These are phyloP conservation scores for Sebastes nivosus DNA, from an alignment of 2,797 vertebrate genomes.

Conservation along the genomic window DNA sequence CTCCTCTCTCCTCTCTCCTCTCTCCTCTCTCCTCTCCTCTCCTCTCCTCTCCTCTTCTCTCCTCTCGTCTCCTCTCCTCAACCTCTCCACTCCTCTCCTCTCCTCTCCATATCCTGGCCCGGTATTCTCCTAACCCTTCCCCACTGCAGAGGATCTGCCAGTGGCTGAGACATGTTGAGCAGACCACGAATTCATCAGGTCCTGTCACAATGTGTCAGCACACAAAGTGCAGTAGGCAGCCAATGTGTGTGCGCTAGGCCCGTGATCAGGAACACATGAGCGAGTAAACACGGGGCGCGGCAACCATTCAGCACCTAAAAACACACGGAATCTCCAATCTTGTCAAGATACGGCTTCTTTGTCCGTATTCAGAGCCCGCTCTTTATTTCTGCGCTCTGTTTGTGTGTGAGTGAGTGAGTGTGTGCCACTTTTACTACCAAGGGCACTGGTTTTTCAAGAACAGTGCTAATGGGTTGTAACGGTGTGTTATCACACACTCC, in stretches of 20 bases:
- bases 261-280: constrained; percentile 40
- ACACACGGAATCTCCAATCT: constrained; percentile 3
- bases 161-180: constrained; percentile 37
- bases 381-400: background rate
- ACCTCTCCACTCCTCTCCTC: background rate
- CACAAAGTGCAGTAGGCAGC: constrained; percentile 14
- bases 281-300: background rate
- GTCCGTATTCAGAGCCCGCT: constrained; percentile 12
- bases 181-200: constrained; percentile 62
- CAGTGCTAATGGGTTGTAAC: constrained; percentile 52
- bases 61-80: constrained; percentile 10
- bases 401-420: background rate
- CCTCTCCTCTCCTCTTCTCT: constrained; percentile 7
- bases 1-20: background rate
- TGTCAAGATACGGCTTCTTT: constrained; percentile 3
- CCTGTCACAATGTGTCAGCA: constrained; percentile 33
- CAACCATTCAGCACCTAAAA: background rate
- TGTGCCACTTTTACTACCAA: constrained; percentile 28
- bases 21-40: background rate
- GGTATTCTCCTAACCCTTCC: background rate
- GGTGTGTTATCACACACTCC: constrained; percentile 58
- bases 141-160: constrained; percentile 24
- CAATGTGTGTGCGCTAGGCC: constrained; percentile 9
- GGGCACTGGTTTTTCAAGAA: constrained; percentile 38
- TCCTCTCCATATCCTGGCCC: background rate